A percentile compares a stretch with the other conserved stretches of the same genome.
Evolutionary conservation across 2,888 invertebrate genomes (phyloP).

Genomic region (Mesoligia furuncula): DNA sequence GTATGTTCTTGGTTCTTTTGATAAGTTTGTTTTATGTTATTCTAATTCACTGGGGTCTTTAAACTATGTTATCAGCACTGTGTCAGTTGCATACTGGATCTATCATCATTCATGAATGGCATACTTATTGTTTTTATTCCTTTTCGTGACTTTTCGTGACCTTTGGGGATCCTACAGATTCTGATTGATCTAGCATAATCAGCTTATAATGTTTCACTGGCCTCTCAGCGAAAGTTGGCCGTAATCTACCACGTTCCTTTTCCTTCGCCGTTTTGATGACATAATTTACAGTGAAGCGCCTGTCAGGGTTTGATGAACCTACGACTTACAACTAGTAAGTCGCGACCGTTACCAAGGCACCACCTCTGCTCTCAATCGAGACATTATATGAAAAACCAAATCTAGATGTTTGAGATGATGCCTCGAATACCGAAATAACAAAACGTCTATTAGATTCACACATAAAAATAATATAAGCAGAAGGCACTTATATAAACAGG

Average conservation of each 20-base stretch:
- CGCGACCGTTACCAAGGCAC: neutral
- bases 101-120: neutral
- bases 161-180: neutral
- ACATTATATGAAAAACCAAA: neutral
- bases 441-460: neutral
- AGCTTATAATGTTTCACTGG: neutral
- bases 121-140: neutral
- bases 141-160: neutral
- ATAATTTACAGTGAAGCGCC: neutral
- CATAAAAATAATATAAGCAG: slow-evolving; percentile 24
- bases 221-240: neutral
- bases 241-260: neutral
- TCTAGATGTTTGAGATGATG: neutral
- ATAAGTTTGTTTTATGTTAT: neutral
- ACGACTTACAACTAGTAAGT: neutral
- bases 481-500: slow-evolving; percentile 28
- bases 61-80: neutral
- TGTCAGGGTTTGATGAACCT: neutral
- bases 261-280: neutral
- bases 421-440: slow-evolving; percentile 1
- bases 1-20: neutral
- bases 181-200: neutral
- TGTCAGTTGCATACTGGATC: neutral
- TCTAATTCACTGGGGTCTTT: slow-evolving; percentile 1
- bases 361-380: neutral